These are phyloP conservation scores for Ammodytes dubius DNA, from an alignment of 2,113 vertebrate species.

Conservation along the genomic window DNA sequence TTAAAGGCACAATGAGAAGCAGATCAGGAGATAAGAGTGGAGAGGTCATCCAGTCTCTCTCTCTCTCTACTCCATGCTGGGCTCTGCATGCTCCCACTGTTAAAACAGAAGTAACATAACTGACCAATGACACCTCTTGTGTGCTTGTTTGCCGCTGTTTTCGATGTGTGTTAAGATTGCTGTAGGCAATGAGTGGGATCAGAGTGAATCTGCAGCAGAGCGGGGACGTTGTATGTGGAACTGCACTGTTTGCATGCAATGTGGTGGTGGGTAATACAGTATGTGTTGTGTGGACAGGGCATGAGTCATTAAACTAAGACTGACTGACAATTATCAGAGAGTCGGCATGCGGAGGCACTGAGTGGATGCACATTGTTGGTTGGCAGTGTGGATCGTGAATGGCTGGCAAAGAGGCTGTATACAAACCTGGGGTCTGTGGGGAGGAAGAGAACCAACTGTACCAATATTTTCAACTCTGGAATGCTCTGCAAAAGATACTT, in stretches of 20 bases:
- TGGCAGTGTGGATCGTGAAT: constrained; percentile 14
- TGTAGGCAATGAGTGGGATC: constrained; percentile 11
- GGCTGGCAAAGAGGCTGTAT: constrained; percentile 5
- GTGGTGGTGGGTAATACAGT: constrained; percentile 28
- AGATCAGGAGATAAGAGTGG: constrained; percentile 49
- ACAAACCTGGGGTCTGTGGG: constrained; percentile 28
- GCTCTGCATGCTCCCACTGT: constrained; percentile 33
- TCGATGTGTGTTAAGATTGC: constrained; percentile 22
- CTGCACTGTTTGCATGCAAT: constrained; percentile 49
- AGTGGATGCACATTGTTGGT: constrained; percentile 22
- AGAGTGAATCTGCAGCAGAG: constrained; percentile 39
- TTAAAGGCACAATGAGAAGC: constrained; percentile 39
- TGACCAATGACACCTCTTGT: constrained; percentile 45
- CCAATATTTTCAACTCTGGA: too few species aligned
- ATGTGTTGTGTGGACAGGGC: constrained; percentile 27
- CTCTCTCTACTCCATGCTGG: constrained; percentile 34
- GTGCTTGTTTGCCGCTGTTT: constrained; percentile 33
- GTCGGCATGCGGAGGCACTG: background rate
- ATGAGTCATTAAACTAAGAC: constrained; percentile 50
- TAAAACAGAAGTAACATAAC: constrained; percentile 38
- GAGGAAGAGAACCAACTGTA: constrained; percentile 36
- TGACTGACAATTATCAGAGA: constrained; percentile 51
- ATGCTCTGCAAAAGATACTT: too few species aligned
- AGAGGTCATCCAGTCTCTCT: constrained; percentile 40
- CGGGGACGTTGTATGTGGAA: constrained; percentile 40